A percentile compares a stretch with the other conserved stretches of the same genome.
phyloP scores from a whole-genome alignment of 2,888 invertebrate genomes.

The Trichopria drosophilae region DNA sequence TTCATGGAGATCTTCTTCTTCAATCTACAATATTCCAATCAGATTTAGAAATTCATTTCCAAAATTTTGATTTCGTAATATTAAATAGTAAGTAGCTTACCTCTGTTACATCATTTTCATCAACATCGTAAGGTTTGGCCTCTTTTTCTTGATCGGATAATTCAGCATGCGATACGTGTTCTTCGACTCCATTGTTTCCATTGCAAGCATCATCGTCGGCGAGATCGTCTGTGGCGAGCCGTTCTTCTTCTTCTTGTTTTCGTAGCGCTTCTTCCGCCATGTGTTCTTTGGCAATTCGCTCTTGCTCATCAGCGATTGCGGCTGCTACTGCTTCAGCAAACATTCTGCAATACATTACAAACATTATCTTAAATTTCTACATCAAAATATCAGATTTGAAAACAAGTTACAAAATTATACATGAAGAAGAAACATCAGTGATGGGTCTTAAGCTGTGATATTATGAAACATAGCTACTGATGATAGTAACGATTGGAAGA shows the following conservation, averaged over 20 bases:
- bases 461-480: too few relatives aligned
- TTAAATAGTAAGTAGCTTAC: conserved; percentile 35
- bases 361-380: conserved; percentile 22
- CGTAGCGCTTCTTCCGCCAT: conserved; percentile 62
- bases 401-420: too few relatives aligned
- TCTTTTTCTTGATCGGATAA: conserved; percentile 49
- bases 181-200: conserved; percentile 38
- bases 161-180: conserved; percentile 39
- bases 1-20: conserved; percentile 24
- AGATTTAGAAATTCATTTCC: too few relatives aligned
- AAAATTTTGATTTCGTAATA: too few relatives aligned
- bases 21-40: conserved; percentile 17
- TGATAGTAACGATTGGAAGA: too few relatives aligned
- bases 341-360: conserved; percentile 36
- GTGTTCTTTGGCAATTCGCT: conserved; percentile 60
- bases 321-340: conserved; percentile 43
- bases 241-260: conserved; percentile 66
- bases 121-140: conserved; percentile 46
- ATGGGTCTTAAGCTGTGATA: too few relatives aligned
- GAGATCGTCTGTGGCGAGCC: conserved; percentile 63
- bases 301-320: conserved; percentile 53
- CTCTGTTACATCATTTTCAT: conserved; percentile 50
- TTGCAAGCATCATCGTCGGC: conserved; percentile 31
- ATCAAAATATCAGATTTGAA: too few relatives aligned
- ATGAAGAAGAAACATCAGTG: too few relatives aligned